phyloP scores from a whole-genome alignment of 2,113 vertebrate genomes.

The Actenoides lindsayi region DNA sequence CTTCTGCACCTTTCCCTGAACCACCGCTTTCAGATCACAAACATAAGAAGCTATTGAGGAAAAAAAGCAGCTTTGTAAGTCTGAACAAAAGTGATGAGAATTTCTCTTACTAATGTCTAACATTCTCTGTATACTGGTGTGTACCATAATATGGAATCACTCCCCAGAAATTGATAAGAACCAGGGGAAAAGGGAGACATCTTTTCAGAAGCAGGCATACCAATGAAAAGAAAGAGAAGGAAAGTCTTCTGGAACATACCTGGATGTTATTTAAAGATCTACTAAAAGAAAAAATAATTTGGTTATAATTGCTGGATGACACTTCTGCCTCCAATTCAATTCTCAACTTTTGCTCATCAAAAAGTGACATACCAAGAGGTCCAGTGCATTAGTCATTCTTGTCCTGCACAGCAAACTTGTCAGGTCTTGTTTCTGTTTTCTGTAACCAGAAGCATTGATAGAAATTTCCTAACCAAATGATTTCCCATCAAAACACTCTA shows the following conservation, averaged over 20 bases:
- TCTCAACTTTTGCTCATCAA: not conserved
- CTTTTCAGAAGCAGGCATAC: not conserved
- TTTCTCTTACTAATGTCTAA: slow-evolving; percentile 14
- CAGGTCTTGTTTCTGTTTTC: not conserved
- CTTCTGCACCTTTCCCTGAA: not conserved
- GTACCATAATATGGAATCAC: not conserved
- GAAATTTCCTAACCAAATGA: not conserved
- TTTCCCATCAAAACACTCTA: not conserved
- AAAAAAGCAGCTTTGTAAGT: not conserved
- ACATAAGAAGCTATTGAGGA: not conserved
- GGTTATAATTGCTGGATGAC: not conserved
- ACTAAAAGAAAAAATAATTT: not conserved
- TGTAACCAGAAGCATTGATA: not conserved
- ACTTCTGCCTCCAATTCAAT: not conserved
- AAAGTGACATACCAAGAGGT: not conserved
- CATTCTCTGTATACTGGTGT: not conserved
- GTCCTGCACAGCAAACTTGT: not conserved
- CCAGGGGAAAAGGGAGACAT: not conserved
- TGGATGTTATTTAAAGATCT: not conserved
- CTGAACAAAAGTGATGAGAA: not conserved
- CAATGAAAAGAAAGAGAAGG: not conserved
- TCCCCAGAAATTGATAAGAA: not conserved
- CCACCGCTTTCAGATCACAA: not conserved
- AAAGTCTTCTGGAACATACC: not conserved
- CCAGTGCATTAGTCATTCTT: not conserved